Evolutionary conservation across 2,797 vertebrate genomes (phyloP), one percentile per base, ranked within the genome.

Genomic region (Sebastolobus alascanus): DNA sequence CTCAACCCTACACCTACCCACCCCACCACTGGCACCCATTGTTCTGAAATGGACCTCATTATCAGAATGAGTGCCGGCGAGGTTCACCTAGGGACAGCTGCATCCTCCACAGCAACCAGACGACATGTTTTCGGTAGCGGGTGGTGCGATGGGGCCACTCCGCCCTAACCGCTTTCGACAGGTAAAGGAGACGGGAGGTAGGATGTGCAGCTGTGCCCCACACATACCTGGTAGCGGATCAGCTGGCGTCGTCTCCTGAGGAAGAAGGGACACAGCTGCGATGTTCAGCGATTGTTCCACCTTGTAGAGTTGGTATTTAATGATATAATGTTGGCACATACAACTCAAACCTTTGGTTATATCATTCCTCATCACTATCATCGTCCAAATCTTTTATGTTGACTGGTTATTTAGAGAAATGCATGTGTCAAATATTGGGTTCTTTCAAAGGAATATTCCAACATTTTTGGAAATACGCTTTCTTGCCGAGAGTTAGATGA

Each of bases 161-260:
- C 16, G 2, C 66, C 46, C 66, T 93, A 93, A 95, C 87, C 67
- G 82, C 64, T 89, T 88, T 72, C 22, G 93, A 94, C 91, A 93
- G 92, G 22, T 92, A 88, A 90, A 83, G 85, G 79, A 91, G 85
- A 80, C 68, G 18, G 80, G 74, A 88, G 76, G 83, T 71, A 64
- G 80, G 61, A 77, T 71, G 64, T 82, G 80, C 90, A 91, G 86
- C 89, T 91, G 90, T 75, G 80, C 81, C 85, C 81, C 25, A 58
- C 79, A 68, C 9, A 1, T 87, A 93, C 84, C 93, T 90, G 90
- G 79, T 84, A 79, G 82, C 63, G 70, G 76, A 87, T 92, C 90
- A 91, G 87, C 87, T 89, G 78, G 40, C 73, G 3, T 71, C 31
- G 16, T 84, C 83, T 90, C 81, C 84, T 6, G 77, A 92, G 91